Percentiles rank a stretch among this genome's conserved stretches.
Evolutionary conservation across 2,888 invertebrate genomes (phyloP).

Genomic region (Abrostola triplasia): DNA sequence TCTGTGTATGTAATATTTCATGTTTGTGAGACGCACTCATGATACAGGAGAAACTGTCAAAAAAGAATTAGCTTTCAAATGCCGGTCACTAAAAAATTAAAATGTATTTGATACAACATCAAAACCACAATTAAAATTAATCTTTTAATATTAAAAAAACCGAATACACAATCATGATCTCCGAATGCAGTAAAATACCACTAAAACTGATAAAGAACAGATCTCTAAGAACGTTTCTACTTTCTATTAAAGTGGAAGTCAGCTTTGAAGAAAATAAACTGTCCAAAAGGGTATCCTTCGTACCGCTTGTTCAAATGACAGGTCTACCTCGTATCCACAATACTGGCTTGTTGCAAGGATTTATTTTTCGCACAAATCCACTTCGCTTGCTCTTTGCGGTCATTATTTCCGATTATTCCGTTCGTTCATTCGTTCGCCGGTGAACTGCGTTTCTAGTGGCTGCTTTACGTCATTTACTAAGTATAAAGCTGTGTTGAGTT

Average conservation of each 20-base stretch:
- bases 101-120: no score
- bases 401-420: not conserved
- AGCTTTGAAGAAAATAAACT: not conserved
- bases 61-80: no score
- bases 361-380: not conserved
- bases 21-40: no score
- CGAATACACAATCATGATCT: no score
- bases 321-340: not conserved
- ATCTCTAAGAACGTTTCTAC: not conserved
- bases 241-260: no score
- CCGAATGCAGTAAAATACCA: no score
- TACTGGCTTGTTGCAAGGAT: not conserved
- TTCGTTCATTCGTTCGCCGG: not conserved
- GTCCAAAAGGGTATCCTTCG: not conserved
- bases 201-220: not conserved
- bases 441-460: not conserved
- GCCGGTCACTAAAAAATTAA: no score
- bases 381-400: not conserved
- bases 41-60: no score
- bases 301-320: not conserved
- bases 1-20: no score
- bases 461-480: not conserved
- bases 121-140: no score
- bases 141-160: no score
- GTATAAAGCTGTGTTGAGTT: not conserved